A percentile compares a stretch with the other conserved stretches of the same genome.
phyloP scores from a whole-genome alignment of 2,888 invertebrate species.

The Cataglyphis albicans region DNA sequence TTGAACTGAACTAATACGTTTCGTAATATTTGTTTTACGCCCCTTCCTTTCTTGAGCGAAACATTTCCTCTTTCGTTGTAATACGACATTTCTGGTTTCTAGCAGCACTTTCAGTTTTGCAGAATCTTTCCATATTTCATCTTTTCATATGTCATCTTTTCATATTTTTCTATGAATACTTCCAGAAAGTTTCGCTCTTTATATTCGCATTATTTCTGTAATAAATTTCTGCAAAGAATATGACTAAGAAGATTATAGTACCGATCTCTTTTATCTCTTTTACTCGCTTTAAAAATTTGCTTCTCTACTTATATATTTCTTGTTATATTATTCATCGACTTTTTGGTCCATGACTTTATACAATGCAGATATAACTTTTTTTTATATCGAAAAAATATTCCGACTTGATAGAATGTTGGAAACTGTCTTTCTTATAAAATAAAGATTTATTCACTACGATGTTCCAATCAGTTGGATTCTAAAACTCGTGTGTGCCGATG shows the following conservation, averaged over 20 bases:
- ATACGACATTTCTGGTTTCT: constrained; percentile 57
- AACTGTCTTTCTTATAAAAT: not conserved
- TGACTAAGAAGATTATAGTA: constrained; percentile 73
- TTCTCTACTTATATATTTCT: not conserved
- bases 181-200: constrained; percentile 70
- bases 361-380: constrained; percentile 10
- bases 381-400: not conserved
- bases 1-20: constrained; percentile 76
- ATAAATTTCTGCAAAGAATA: constrained; percentile 78
- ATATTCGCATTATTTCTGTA: constrained; percentile 79
- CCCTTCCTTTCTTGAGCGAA: constrained; percentile 30
- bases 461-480: constrained; percentile 55
- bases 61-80: constrained; percentile 28
- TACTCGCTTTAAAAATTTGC: constrained; percentile 28
- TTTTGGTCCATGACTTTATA: not conserved
- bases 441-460: constrained; percentile 27
- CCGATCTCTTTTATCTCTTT: constrained; percentile 27
- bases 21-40: constrained; percentile 77
- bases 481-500: constrained; percentile 41
- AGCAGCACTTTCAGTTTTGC: not conserved
- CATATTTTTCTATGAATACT: constrained; percentile 48
- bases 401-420: not conserved
- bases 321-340: not conserved
- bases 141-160: constrained; percentile 39
- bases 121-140: not conserved